Conservation (phyloP, 2,888 invertebrate genomes). For the Lycophotia porphyrea region DNA sequence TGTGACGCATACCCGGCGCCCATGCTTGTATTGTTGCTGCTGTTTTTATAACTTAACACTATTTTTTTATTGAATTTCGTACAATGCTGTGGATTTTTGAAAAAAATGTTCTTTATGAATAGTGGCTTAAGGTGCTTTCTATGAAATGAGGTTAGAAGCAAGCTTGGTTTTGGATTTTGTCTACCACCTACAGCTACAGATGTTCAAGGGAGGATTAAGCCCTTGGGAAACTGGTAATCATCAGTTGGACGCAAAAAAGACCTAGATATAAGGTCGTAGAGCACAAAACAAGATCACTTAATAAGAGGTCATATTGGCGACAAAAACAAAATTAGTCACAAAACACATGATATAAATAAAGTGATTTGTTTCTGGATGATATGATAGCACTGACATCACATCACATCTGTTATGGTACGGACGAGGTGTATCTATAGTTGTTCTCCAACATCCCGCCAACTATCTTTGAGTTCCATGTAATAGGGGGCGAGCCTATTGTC, state of each 20-base stretch:
- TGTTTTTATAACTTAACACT: background rate
- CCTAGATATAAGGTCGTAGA: too few species aligned
- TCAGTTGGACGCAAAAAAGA: background rate
- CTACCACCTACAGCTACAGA: too few species aligned
- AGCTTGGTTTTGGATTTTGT: background rate
- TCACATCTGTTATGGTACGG: background rate
- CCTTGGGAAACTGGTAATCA: background rate
- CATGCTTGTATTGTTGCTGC: constrained; percentile 10
- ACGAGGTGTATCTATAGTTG: background rate
- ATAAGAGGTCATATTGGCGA: background rate
- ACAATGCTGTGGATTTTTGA: background rate
- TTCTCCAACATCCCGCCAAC: background rate
- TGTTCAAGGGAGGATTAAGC: too few species aligned
- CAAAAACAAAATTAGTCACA: constrained; percentile 26
- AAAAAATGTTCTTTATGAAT: background rate
- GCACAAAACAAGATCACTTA: background rate
- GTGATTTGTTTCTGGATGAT: background rate
- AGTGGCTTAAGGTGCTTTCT: background rate
- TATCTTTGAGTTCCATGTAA: background rate
- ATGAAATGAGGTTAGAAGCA: background rate
- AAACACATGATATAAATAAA: background rate
- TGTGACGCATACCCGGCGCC: constrained; percentile 43
- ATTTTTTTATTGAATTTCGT: constrained; percentile 11
- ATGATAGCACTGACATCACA: background rate
- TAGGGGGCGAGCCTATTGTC: background rate